Conservation (phyloP, 2,113 vertebrate genomes). For the Pardalotus punctatus region DNA sequence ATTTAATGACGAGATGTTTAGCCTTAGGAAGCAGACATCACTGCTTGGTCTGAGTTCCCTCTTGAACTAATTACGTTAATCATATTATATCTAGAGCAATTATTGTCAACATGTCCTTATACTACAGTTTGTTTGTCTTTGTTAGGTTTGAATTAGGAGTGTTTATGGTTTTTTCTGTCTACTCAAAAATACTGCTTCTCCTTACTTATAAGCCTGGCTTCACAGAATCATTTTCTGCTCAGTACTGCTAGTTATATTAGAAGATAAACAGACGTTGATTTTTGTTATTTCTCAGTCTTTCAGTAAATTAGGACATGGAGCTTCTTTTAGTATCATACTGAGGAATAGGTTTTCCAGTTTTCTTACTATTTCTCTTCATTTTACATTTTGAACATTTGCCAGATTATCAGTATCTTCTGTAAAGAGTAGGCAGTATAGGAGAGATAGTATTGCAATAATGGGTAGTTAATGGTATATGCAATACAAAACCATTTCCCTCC, state of each 20-base stretch:
- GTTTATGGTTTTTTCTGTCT: not conserved
- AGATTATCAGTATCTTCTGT: not conserved
- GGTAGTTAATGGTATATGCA: not conserved
- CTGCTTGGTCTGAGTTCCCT: not conserved
- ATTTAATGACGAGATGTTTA: not conserved
- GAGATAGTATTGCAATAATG: not conserved
- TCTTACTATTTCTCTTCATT: not conserved
- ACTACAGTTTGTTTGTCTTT: not conserved
- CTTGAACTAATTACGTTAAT: constrained; percentile 26
- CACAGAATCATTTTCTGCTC: not conserved
- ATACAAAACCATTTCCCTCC: not conserved
- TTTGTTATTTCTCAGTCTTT: not conserved
- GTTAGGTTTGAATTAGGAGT: not conserved
- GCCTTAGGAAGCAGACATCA: not conserved
- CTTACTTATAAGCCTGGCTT: not conserved
- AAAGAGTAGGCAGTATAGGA: not conserved
- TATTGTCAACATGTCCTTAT: not conserved
- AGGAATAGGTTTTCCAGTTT: not conserved
- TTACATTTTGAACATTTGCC: not conserved
- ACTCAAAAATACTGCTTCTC: not conserved
- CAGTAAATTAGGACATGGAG: not conserved
- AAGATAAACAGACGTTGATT: not conserved
- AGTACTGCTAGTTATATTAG: not conserved
- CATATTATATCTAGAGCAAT: not conserved
- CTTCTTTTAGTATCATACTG: not conserved